phyloP scores from a whole-genome alignment of 2,888 invertebrate species.

The Malthinus flaveolus region DNA sequence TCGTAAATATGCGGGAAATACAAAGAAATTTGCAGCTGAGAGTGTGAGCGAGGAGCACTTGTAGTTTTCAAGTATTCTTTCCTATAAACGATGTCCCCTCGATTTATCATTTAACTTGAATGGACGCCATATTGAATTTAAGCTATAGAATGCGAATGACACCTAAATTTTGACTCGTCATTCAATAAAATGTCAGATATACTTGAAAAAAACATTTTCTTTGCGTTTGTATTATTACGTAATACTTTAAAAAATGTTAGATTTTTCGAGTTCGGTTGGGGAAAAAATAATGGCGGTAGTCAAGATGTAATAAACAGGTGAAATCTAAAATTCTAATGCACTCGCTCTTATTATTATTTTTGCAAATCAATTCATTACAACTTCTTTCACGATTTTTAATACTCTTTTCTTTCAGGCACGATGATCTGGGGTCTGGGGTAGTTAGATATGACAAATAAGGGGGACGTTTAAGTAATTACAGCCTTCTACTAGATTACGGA shows the following conservation, averaged over 20 bases:
- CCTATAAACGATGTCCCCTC: constrained; percentile 35
- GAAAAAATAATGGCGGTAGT: too few relatives aligned
- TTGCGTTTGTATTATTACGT: background rate
- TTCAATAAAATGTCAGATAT: constrained; percentile 19
- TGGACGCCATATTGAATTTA: constrained; percentile 30
- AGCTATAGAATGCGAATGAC: constrained; percentile 32
- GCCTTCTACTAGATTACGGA: too few relatives aligned
- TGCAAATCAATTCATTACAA: too few relatives aligned
- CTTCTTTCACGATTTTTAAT: too few relatives aligned
- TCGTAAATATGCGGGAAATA: constrained; percentile 21
- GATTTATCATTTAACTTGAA: constrained; percentile 34
- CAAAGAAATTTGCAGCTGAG: constrained; percentile 27
- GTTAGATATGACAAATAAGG: too few relatives aligned
- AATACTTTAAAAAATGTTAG: constrained; percentile 5
- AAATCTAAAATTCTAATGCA: too few relatives aligned
- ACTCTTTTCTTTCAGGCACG: too few relatives aligned
- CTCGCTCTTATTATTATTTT: too few relatives aligned
- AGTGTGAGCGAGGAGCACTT: constrained; percentile 25
- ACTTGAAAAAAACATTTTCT: constrained; percentile 3
- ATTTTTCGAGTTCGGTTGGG: background rate
- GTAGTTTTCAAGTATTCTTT: constrained; percentile 20
- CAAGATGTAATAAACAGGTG: too few relatives aligned
- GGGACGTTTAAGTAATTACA: too few relatives aligned
- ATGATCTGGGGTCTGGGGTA: too few relatives aligned
- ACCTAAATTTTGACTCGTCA: constrained; percentile 28